These are phyloP conservation scores for Corythornis madagascariensis DNA, from an alignment of 2,113 vertebrate species.

Conservation along the genomic window DNA sequence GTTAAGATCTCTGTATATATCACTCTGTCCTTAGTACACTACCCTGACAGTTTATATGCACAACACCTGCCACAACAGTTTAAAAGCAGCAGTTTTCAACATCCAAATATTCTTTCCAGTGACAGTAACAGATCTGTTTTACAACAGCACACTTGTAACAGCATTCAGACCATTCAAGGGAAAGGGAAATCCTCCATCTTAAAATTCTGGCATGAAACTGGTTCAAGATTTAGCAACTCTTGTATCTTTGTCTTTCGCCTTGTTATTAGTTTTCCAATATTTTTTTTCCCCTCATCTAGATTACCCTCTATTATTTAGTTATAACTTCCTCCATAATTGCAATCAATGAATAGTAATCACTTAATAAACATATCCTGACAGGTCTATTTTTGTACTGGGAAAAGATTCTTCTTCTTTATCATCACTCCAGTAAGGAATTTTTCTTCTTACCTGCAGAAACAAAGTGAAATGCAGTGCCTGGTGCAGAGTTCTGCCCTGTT, in stretches of 20 bases:
- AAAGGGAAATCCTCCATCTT: constrained; percentile 1
- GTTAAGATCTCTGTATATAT: background rate
- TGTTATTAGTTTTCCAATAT: constrained; percentile 61
- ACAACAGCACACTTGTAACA: background rate
- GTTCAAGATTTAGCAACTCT: constrained; percentile 27
- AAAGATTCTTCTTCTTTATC: constrained; percentile 78
- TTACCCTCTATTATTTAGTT: constrained; percentile 69
- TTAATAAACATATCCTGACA: constrained; percentile 75
- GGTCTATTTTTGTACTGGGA: constrained; percentile 75
- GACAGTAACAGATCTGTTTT: background rate
- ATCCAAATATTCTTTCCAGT: background rate
- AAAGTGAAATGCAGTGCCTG: constrained; percentile 20
- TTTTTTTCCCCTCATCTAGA: constrained; percentile 44
- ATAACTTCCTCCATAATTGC: constrained; percentile 74
- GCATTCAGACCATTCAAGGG: background rate
- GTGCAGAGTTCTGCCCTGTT: background rate
- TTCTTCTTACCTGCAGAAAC: constrained; percentile 61
- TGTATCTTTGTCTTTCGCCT: constrained; percentile 4
- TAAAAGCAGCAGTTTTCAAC: constrained; percentile 1
- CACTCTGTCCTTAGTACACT: background rate
- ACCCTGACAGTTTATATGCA: background rate
- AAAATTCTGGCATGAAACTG: background rate
- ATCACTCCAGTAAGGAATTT: constrained; percentile 63
- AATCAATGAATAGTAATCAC: constrained; percentile 76
- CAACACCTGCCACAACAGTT: background rate